Base-by-base conservation (phyloP, 2,888 invertebrate genomes). In the Drosophila suboccidentalis region DNA sequence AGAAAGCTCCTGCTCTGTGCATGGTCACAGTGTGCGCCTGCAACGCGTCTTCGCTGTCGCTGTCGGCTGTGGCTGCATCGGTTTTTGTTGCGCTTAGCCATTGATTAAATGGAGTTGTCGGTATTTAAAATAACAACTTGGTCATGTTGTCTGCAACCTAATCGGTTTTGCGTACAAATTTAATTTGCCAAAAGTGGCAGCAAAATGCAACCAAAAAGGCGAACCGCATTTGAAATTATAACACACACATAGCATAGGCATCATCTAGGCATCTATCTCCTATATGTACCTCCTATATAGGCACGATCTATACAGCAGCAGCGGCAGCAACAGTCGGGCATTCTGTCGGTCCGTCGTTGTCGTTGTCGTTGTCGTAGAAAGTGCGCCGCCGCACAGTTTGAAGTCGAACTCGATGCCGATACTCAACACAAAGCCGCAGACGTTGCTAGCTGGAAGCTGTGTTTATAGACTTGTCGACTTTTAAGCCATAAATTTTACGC, bases 401-500 rank as follows among this genome's bases (percentile, higher is more conserved):
- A 76, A 71, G 75, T 63, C 57, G 51, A 59, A 71, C 82, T 76
- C 66, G 70, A 62, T 79, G 75, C 59, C 68, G 73, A 72, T 73
- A 62, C 49, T 57, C 58, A 54, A 59, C 49, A 51, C 58, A 54
- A 64, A 71, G 72, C 75, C 61, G 39, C 65, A 65, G 80, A 69
- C 66, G 39, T 36, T 34, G 71, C 78, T 73, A 80, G 84, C 80
- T 84, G 84, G 84, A 89, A 89, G 89, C 89, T 89, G 88, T 85
- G 83, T 85, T 86, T 86, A 89, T 86, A 85, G 85, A 86, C 82
- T 82, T 89, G 89, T 84, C 82, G 78, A 78, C 87, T 80, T 89
- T 87, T 88, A 80, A 87, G 88, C 86, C 90, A 87, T 89, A 87
- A 89, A 87, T 89, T 87, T 89, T 89, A 87, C 90, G 90, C 86